These are phyloP conservation scores for Atta cephalotes DNA, from an alignment of 1,140 invertebrate species.

Conservation along the genomic window DNA sequence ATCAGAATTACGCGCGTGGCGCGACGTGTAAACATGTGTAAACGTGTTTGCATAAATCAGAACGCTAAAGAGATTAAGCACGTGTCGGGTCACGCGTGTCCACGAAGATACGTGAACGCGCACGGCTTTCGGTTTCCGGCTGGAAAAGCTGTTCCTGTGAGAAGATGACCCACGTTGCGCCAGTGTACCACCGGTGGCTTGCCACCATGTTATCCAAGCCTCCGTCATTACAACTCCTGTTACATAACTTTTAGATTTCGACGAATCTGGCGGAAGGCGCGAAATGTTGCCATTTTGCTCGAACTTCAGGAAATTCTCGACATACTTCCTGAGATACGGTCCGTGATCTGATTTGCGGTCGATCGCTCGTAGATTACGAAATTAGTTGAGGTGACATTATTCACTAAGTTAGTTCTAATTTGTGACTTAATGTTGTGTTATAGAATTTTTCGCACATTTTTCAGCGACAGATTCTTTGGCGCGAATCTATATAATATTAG, in stretches of 20 bases:
- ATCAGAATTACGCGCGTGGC: conserved; percentile 52
- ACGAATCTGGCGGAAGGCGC: conserved; percentile 52
- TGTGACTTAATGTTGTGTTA: not conserved
- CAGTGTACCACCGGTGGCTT: not conserved
- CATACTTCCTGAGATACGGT: conserved; percentile 40
- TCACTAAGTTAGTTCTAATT: not conserved
- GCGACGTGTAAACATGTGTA: conserved; percentile 54
- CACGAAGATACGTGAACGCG: conserved; percentile 18
- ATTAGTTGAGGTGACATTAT: not conserved
- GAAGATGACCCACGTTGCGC: not conserved
- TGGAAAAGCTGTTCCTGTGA: conserved; percentile 22
- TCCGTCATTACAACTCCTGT: conserved; percentile 40
- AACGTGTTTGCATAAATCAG: conserved; percentile 46
- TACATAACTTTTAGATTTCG: conserved; percentile 66
- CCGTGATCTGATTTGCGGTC: conserved; percentile 53
- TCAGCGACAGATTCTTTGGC: not conserved
- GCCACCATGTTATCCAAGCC: conserved; percentile 2
- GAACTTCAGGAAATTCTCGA: conserved; percentile 35
- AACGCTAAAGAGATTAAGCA: conserved; percentile 53
- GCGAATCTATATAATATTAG: not conserved
- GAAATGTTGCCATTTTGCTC: conserved; percentile 52
- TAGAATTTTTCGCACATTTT: not conserved
- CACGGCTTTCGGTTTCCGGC: not conserved
- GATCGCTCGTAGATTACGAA: not conserved
- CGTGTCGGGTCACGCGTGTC: conserved; percentile 51